Base-by-base conservation (phyloP, 2,888 invertebrate species). In the Drosophila differens region DNA sequence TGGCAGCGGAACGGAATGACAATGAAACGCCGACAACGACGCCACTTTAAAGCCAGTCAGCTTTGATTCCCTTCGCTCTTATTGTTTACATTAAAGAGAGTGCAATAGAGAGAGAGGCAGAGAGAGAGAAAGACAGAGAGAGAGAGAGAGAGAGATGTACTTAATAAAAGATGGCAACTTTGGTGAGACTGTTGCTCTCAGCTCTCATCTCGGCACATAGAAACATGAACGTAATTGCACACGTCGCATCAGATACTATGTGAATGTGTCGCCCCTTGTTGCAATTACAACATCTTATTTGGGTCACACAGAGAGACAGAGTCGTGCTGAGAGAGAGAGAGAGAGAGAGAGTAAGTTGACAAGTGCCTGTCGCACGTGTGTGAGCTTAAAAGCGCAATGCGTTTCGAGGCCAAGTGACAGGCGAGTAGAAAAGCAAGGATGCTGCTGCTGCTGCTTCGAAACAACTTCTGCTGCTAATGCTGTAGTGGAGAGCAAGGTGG, bases 261-360 rank as follows among this genome's bases (percentile, higher is more conserved):
- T 64, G 59, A 70, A 75, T 75, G 75, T 79, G 85, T 88, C 83
- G 86, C 89, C 86, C 85, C 83, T 89, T 86, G 65, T 70, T 82
- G 82, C 89, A 87, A 89, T 87, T 87, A 89, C 87, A 82, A 79
- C 79, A 86, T 88, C 85, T 85, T 90, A 91, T 90, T 91, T 91
- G 82, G 90, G 90, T 91, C 90, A 91, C 70, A 44, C 61, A 57
- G 67, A 79, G 65, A 69, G 71, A 74, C 67, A 67, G 30, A 58
- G n/a, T 16, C 35, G 35, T 14, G 35, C 35, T 35, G 14, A 54
- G 28, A 63, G 57, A 51, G 35, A 12, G 53, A 30, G 54, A 44
- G 52, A 10, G 41, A 61, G 51, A 67, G 72, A 58, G 60, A 75
- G 70, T 61, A 49, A 68, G 70, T 80, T 87, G 81, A 82, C 72